phyloP scores from a whole-genome alignment of 2,113 vertebrate genomes.

The Solenodon paradoxus region DNA sequence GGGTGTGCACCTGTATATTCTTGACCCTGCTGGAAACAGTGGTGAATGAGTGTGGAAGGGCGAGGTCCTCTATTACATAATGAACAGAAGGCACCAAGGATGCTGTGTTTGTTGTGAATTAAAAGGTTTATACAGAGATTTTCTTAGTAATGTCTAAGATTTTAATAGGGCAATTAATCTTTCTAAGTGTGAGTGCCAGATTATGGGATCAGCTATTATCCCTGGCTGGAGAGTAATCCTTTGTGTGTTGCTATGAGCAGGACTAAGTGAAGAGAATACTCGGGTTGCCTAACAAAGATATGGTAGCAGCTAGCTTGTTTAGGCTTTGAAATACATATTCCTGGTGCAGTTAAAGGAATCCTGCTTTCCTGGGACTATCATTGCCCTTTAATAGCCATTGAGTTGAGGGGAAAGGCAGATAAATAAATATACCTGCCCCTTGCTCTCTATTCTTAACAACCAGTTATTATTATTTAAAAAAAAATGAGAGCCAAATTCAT shows the following conservation, averaged over 20 bases:
- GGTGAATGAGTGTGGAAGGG: conserved; percentile 75
- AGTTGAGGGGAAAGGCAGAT: conserved; percentile 57
- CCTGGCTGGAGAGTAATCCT: conserved; percentile 82
- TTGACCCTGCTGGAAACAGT: conserved; percentile 60
- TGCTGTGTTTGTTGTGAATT: conserved; percentile 83
- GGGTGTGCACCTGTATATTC: conserved; percentile 21
- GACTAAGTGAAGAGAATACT: conserved; percentile 81
- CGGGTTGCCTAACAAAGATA: conserved; percentile 82
- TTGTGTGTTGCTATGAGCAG: conserved; percentile 83
- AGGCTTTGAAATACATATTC: conserved; percentile 74
- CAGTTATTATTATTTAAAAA: conserved; percentile 37
- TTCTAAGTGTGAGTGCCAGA: conserved; percentile 87
- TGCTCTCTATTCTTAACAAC: conserved; percentile 42
- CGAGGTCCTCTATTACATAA: conserved; percentile 77
- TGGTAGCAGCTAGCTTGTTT: conserved; percentile 78
- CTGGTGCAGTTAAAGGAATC: conserved; percentile 66
- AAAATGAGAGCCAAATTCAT: conserved; percentile 49
- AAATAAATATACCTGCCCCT: conserved; percentile 14
- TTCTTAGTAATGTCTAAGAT: conserved; percentile 84
- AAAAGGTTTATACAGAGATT: conserved; percentile 86
- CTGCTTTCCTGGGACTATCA: conserved; percentile 66
- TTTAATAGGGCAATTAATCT: conserved; percentile 89
- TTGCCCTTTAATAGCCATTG: conserved; percentile 65
- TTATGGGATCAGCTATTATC: conserved; percentile 87
- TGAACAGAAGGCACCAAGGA: conserved; percentile 79